Base-by-base conservation (phyloP, 92 coral and sea anemone species). In the Parazoanthus swiftii region DNA sequence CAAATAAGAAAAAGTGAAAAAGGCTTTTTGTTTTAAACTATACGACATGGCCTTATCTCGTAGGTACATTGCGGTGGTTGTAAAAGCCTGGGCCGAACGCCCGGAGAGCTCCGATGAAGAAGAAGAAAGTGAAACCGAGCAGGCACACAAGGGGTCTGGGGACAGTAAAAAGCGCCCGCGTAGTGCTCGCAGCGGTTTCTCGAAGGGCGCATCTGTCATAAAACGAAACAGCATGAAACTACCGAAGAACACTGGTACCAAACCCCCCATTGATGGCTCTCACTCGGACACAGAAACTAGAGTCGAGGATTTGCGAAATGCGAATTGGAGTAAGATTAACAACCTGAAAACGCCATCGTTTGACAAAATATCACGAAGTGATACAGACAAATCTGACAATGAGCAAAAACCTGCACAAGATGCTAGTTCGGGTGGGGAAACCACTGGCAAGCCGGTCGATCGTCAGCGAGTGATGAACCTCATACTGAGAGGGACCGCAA, bases 51-150 rank as follows among this genome's bases (percentile, higher is more conserved):
- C 58, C n/a, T 42, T 35, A 16, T 8, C 21, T 70, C 71, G 5
- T 20, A 95, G 98, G 96, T 93, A 95, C 85, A 91, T 94, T 6
- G 93, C 96, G 37, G 98, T 93, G 75, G 98, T 95, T 0, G 98
- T 95, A 54, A 95, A 95, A 79, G 98, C 98, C 92, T 95, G 98
- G 98, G 98, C 96, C 89, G 98, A 95, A 79, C 91, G 98, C 16
- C 98, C 98, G 68, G 98, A 95, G 80, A 93, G 96, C 85, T 80
- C 93, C 15, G 93, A 92, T 77, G 98, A 95, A 81, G 98, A 94
- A 20, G 95, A 92, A 72, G 95, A 93, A 42, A 89, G 87, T 6
- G 94, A 89, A 39, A 51, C 91, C 43, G 94, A 89, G 26, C 91
- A 78, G 18, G 87, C 81, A 59, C 86, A 88, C 56, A 84, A 81